These are phyloP conservation scores for Pyralis farinalis DNA, from an alignment of 2,888 invertebrate species.

Conservation along the genomic window DNA sequence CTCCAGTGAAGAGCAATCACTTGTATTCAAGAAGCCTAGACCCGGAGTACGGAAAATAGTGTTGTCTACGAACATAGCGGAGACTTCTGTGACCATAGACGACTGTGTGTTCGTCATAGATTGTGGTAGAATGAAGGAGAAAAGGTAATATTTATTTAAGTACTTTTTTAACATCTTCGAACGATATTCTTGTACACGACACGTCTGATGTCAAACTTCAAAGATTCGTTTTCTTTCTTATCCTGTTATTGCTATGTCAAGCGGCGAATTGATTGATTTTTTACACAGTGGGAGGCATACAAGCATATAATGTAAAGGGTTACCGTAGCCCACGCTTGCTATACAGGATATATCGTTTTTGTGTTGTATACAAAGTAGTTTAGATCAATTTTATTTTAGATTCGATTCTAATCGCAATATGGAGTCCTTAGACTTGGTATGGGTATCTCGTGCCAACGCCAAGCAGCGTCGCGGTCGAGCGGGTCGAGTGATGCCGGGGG, in stretches of 20 bases:
- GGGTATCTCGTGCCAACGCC: conserved; percentile 96
- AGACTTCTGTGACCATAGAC: conserved; percentile 97
- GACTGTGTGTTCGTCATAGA: conserved; percentile 98
- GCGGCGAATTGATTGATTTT: too few relatives aligned
- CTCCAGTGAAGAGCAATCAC: conserved; percentile 90
- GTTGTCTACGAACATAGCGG: conserved; percentile 95
- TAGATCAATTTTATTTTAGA: conserved; percentile 48
- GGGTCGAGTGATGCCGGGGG: conserved; percentile 93
- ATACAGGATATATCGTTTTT: too few relatives aligned
- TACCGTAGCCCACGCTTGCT: too few relatives aligned
- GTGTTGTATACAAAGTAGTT: too few relatives aligned
- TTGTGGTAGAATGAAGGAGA: conserved; percentile 95
- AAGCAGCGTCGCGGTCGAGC: conserved; percentile 94
- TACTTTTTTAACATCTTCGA: too few relatives aligned
- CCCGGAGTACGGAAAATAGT: conserved; percentile 91
- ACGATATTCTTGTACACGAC: too few relatives aligned
- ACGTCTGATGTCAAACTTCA: too few relatives aligned
- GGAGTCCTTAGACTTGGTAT: conserved; percentile 92
- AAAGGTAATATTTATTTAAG: conserved; percentile 60
- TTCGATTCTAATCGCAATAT: conserved; percentile 92
- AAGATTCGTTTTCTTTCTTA: too few relatives aligned
- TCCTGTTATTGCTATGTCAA: too few relatives aligned
- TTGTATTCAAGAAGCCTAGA: conserved; percentile 86
- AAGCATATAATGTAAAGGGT: too few relatives aligned
- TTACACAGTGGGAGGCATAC: too few relatives aligned